phyloP scores from a whole-genome alignment of 1,140 invertebrate species.

The Limonius californicus region DNA sequence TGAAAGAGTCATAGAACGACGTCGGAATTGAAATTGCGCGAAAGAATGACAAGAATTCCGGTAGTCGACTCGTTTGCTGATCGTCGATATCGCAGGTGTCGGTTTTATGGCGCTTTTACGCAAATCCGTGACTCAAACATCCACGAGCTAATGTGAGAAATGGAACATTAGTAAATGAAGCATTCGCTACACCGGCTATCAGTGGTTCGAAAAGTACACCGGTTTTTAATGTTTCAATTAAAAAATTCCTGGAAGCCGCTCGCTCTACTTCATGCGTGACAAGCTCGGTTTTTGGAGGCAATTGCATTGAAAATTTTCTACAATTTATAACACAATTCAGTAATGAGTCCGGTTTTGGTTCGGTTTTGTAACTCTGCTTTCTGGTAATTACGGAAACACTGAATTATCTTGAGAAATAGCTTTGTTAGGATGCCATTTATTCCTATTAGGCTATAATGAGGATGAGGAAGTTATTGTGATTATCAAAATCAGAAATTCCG shows the following conservation, averaged over 20 bases:
- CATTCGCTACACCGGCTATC: neutral
- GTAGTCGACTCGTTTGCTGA: neutral
- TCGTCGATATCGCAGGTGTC: neutral
- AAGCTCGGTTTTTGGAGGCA: neutral
- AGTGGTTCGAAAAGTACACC: neutral
- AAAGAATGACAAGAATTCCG: slow-evolving; percentile 7
- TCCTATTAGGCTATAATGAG: no score
- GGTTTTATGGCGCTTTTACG: neutral
- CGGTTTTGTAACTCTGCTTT: no score
- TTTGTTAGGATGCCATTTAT: no score
- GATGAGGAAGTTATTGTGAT: no score
- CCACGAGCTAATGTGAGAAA: neutral
- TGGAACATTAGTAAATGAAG: neutral
- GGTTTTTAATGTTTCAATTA: slow-evolving; percentile 11
- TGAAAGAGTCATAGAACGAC: neutral
- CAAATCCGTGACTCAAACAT: neutral
- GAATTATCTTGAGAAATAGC: no score
- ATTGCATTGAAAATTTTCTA: neutral
- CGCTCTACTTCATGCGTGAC: neutral
- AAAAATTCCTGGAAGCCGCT: neutral
- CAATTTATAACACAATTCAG: neutral
- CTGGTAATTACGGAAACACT: no score
- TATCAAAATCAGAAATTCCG: no score
- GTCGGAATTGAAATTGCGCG: neutral
- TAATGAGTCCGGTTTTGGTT: neutral